These are phyloP conservation scores for Sebastes glaucus DNA, from an alignment of 2,797 vertebrate species.

Conservation along the genomic window DNA sequence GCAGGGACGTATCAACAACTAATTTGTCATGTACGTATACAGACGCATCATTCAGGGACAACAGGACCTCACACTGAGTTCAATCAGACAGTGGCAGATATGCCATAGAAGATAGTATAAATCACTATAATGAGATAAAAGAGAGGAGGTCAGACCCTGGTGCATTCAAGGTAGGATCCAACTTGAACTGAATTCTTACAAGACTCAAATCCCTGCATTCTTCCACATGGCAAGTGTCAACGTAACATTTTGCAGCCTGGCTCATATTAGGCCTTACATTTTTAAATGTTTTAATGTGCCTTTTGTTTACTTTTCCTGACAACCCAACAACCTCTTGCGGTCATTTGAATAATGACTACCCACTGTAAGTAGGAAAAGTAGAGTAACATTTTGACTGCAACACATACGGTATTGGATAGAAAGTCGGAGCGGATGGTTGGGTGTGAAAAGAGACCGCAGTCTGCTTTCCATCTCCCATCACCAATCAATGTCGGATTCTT, in stretches of 20 bases:
- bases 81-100: constrained; percentile 32
- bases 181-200: neutral
- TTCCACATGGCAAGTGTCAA: neutral
- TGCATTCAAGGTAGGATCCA: neutral
- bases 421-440: neutral
- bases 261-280: neutral
- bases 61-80: constrained; percentile 24
- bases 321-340: neutral
- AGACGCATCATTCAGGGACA: constrained; percentile 28
- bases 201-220: neutral
- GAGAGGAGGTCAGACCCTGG: neutral
- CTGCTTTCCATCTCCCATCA: neutral
- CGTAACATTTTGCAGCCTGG: neutral
- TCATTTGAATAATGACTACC: neutral
- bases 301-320: neutral
- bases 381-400: neutral
- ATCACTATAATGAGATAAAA: constrained; percentile 25
- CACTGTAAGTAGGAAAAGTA: neutral
- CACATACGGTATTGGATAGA: neutral
- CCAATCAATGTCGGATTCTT: neutral
- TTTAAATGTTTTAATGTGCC: neutral
- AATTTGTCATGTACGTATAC: constrained; percentile 22
- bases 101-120: constrained; percentile 4
- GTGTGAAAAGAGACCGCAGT: neutral
- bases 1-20: constrained; percentile 14